A percentile compares a stretch with the other conserved stretches of the same genome.
These are phyloP conservation scores for Arothron firmamentum DNA, from an alignment of 2,113 vertebrate genomes.

Conservation along the genomic window DNA sequence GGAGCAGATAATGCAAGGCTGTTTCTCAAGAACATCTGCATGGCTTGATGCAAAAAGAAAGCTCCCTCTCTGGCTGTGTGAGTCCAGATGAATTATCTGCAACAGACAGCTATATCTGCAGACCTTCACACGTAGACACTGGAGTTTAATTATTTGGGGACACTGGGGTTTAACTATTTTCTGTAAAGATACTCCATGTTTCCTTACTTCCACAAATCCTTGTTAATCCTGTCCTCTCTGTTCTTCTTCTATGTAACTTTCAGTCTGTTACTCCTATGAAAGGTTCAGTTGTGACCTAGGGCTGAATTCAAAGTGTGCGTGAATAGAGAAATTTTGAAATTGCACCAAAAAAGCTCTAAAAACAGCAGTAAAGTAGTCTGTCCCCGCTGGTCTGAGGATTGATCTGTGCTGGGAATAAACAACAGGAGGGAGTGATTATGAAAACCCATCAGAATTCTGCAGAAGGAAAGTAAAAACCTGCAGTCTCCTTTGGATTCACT, in stretches of 20 bases:
- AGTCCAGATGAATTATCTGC: no score
- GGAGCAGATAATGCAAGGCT: no score
- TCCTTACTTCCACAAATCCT: conserved; percentile 10
- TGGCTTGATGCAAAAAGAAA: no score
- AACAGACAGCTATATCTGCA: no score
- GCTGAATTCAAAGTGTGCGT: conserved; percentile 18
- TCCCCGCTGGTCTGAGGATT: conserved; percentile 18
- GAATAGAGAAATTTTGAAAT: conserved; percentile 37
- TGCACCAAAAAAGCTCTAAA: conserved; percentile 30
- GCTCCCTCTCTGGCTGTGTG: no score
- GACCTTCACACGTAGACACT: no score
- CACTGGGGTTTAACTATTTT: no score
- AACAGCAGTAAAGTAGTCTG: conserved; percentile 10
- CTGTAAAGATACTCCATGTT: background rate
- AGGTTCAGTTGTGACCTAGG: conserved; percentile 8
- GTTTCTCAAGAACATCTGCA: no score
- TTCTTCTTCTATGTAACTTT: conserved; percentile 7
- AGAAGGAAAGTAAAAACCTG: conserved; percentile 26
- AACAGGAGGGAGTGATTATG: conserved; percentile 26
- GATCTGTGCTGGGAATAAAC: conserved; percentile 22
- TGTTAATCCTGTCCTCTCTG: conserved; percentile 18
- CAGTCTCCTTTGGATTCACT: background rate
- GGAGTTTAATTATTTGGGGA: no score
- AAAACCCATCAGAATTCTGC: conserved; percentile 28
- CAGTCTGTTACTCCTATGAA: conserved; percentile 18